These are phyloP conservation scores for Artibeus lituratus DNA, from an alignment of 2,797 vertebrate genomes.

Conservation along the genomic window DNA sequence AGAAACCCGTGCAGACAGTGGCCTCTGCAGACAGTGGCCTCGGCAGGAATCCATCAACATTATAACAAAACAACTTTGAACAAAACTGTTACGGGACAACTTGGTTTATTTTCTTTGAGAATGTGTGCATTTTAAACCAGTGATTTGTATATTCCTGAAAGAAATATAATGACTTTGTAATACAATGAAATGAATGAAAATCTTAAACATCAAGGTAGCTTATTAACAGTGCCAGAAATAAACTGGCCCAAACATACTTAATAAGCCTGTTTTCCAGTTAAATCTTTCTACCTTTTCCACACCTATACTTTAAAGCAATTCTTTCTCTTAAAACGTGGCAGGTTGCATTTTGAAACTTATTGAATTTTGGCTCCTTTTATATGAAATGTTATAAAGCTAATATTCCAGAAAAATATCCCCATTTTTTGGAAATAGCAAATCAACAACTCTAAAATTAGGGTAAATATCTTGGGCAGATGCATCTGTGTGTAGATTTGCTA, in stretches of 20 bases:
- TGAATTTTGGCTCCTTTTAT: not conserved
- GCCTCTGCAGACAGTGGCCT: not conserved
- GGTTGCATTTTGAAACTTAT: not conserved
- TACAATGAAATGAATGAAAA: constrained; percentile 16
- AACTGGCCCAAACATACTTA: not conserved
- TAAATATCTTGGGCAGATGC: not conserved
- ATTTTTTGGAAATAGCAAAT: not conserved
- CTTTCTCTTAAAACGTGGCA: not conserved
- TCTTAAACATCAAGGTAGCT: not conserved
- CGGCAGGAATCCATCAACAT: no score
- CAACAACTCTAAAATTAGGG: not conserved
- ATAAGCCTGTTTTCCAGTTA: not conserved
- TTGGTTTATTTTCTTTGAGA: not conserved
- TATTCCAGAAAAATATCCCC: not conserved
- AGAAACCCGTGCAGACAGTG: not conserved
- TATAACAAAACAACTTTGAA: not conserved
- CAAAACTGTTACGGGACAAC: not conserved
- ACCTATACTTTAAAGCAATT: not conserved
- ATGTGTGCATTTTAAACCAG: not conserved
- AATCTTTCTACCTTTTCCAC: not conserved
- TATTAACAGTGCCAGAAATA: not conserved
- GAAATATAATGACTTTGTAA: not conserved
- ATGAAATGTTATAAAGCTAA: not conserved
- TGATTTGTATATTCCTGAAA: not conserved
- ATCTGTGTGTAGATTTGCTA: not conserved